Base-by-base conservation (phyloP, 1,140 invertebrate genomes). In the Drosophila equinoxialis region DNA sequence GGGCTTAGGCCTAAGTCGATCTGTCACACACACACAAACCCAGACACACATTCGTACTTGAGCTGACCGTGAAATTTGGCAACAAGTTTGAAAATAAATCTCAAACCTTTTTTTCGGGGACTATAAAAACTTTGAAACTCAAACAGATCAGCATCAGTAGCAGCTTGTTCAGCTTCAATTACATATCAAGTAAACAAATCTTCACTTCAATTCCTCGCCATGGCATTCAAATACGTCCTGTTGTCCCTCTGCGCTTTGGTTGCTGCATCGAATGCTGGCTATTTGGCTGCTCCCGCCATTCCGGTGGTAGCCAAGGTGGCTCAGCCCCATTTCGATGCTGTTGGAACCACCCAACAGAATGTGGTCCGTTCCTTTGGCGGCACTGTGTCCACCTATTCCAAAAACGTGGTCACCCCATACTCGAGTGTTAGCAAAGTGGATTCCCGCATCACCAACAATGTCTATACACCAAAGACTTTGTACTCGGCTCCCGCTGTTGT, bases 381-480 rank as follows among this genome's bases (percentile, higher is more conserved):
- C 78, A 94, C 94, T 13, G 92, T 94, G 3, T 94, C 94, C 62
- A 92, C 93, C 67, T 94, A 94, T 93, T 93, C 93, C 67, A 95
- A 95, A 87, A 93, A 94, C 48, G 94, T 95, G 14, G 94, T 95
- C 81, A 94, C 93, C 48, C 93, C 94, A n/a, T 95, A 93, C 93
- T 94, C 94, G 63, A 94, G 93, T 74, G 94, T 95, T 6, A 93
- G 94, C 82, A 95, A 95, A 91, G 92, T 93, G 81, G 94, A 94
- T 85, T 94, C 93, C 17, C 93, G 94, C 58, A 93, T 93, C 80
- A 95, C 93, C 91, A 95, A 95, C 82, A 94, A 94, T 71, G 94
- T 92, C 0, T 92, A 92, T 68, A 90, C 92, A 17, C 79, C 90
- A 17, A 92, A 93, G 78, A 87, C 91, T 17, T 64, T 91, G 7